Evolutionary conservation across 2,797 vertebrate species (phyloP), one percentile per base, ranked within the genome.

Genomic region (Arnoldichthys spilopterus): DNA sequence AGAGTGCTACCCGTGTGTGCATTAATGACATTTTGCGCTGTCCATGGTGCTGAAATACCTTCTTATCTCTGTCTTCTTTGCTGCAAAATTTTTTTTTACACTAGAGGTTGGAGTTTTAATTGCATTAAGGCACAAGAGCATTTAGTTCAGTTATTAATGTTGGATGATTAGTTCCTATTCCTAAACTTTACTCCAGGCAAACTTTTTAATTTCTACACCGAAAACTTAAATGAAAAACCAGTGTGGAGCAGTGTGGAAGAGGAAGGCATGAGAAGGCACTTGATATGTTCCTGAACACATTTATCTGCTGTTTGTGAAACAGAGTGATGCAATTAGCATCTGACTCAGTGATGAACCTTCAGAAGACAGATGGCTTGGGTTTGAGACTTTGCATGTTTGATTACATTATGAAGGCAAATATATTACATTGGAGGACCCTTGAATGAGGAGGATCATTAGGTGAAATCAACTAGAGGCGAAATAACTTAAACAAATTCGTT

Each of bases 331-430:
- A 24, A 51, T 77, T 43, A 66, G 49, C 24, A 43, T 49, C 47
- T 71, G 72, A 78, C 30, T 71, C 20, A 6, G 40, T 40, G 15
- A 30, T 15, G 1, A 59, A 3, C 22, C 24, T 32, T 45, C 6
- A 61, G 32, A 45, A 20, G 51, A 58, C 28, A 58, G 30, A 13
- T 45, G 59, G 45, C 26, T n/a, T 12, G 58, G 15, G 26, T 20
- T 24, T 32, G 61, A 76, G 43, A 76, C 26, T 71, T 72, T 62
- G 47, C 63, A 54, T 74, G 63, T 66, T 68, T 77, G 59, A 77
- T 82, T 76, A 62, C 43, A 61, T 74, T 73, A 68, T 69, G 47
- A 73, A 63, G 63, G 54, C 24, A 77, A 49, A 77, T 70, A 63
- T 9, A 22, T 13, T 30, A 30, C 67, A 40, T 28, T 37, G 18